Percentiles rank a stretch among this genome's conserved stretches.
Evolutionary conservation across 2,888 invertebrate genomes (phyloP).

Genomic region (Drosophila greeni): DNA sequence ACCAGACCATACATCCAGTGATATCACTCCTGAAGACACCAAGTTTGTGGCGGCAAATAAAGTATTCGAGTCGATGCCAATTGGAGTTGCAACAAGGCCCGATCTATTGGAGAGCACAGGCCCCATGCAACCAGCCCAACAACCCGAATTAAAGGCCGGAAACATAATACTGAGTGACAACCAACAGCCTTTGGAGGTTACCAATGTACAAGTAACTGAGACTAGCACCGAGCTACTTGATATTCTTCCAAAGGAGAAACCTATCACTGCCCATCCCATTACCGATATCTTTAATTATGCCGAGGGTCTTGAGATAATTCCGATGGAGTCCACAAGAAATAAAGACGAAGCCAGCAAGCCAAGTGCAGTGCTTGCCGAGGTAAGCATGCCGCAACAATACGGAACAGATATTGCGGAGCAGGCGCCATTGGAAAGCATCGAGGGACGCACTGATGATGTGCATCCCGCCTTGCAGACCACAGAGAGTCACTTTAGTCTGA

Average conservation of each 20-base stretch:
- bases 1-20: slow-evolving; percentile 24
- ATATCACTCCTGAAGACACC: slow-evolving; percentile 47
- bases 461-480: slow-evolving; percentile 50
- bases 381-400: slow-evolving; percentile 48
- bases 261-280: slow-evolving; percentile 29
- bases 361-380: slow-evolving; percentile 48
- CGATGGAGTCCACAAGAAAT: slow-evolving; percentile 58
- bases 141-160: slow-evolving; percentile 43
- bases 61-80: slow-evolving; percentile 76
- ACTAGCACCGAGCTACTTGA: slow-evolving; percentile 43
- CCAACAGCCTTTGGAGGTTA: slow-evolving; percentile 61
- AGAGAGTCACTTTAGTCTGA: slow-evolving; percentile 48
- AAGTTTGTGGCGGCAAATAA: slow-evolving; percentile 75
- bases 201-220: slow-evolving; percentile 62
- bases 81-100: slow-evolving; percentile 55
- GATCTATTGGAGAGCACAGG: slow-evolving; percentile 59
- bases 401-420: slow-evolving; percentile 56
- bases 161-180: slow-evolving; percentile 37
- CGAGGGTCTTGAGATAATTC: slow-evolving; percentile 54
- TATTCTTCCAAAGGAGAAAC: slow-evolving; percentile 15
- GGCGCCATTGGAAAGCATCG: slow-evolving; percentile 58
- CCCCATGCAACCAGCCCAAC: slow-evolving; percentile 26
- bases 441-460: slow-evolving; percentile 27
- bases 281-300: slow-evolving; percentile 54
- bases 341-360: slow-evolving; percentile 43